Conservation (phyloP, 2,797 vertebrate species). For the Brachyrhaphis roseni region DNA sequence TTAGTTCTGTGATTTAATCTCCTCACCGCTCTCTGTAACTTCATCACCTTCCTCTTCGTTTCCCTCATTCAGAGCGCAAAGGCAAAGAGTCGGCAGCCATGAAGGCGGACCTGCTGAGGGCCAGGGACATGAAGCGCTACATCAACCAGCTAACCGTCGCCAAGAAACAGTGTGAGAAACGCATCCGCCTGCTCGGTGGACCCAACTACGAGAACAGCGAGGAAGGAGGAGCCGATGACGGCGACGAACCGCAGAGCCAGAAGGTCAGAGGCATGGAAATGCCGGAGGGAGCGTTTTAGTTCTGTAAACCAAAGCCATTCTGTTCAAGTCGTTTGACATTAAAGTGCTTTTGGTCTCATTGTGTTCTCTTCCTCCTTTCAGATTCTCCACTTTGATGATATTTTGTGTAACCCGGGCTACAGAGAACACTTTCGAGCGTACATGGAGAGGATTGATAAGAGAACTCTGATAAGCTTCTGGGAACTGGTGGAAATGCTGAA, state of each 20-base stretch:
- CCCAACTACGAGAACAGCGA: constrained; percentile 90
- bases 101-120: constrained; percentile 95
- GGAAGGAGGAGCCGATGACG: constrained; percentile 82
- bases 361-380: constrained; percentile 49
- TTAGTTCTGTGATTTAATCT: not conserved
- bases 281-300: too few relatives aligned
- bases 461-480: constrained; percentile 92
- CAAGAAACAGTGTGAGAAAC: constrained; percentile 98
- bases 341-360: not conserved
- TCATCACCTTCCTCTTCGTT: not conserved
- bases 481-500: constrained; percentile 94
- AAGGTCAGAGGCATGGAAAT: constrained; percentile 78
- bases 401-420: constrained; percentile 87
- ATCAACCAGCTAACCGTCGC: constrained; percentile 98
- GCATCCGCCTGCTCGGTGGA: constrained; percentile 91
- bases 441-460: constrained; percentile 94
- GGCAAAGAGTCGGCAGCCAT: constrained; percentile 96
- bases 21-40: too few relatives aligned
- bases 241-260: constrained; percentile 89
- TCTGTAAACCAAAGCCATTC: too few relatives aligned
- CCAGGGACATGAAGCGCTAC: constrained; percentile 97
- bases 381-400: constrained; percentile 98
- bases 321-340: too few relatives aligned
- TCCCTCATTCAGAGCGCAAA: constrained; percentile 81
- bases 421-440: constrained; percentile 91